A percentile compares a stretch with the other conserved stretches of the same genome.
Conservation (phyloP, 1,140 invertebrate genomes). For the Portunus trituberculatus region DNA sequence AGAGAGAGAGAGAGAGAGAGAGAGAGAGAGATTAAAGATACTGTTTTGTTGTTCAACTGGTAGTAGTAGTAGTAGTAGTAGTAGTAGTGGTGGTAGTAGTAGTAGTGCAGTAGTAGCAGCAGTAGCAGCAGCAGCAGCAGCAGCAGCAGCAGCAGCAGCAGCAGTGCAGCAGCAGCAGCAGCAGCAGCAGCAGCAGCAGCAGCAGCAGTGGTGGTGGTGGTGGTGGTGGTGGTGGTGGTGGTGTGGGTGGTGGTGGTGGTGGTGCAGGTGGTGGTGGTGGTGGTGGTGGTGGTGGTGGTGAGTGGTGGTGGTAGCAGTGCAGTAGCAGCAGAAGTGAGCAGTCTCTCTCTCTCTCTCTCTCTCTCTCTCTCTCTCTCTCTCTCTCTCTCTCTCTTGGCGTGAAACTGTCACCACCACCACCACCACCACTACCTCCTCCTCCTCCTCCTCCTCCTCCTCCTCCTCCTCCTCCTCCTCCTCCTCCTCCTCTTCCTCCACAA, state of each 20-base stretch:
- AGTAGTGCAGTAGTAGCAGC: background rate
- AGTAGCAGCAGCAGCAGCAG: background rate
- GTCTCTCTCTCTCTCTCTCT: background rate
- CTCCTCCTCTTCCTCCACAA: slow-evolving; percentile 23
- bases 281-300: background rate
- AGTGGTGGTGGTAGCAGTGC: background rate
- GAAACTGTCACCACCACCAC: background rate
- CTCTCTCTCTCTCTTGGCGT: background rate
- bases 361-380: slow-evolving; percentile 29
- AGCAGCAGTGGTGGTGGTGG: background rate
- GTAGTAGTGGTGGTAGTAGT: background rate
- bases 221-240: background rate
- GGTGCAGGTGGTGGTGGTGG: too few species aligned
- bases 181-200: background rate
- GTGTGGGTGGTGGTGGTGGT: too few species aligned
- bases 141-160: background rate
- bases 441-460: background rate
- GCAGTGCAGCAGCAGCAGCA: background rate
- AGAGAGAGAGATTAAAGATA: too few species aligned
- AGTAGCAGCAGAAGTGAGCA: background rate
- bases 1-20: background rate
- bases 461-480: background rate
- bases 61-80: background rate
- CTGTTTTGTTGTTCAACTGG: too few species aligned
- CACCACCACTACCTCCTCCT: background rate